These are phyloP conservation scores for Neopipo cinnamomea DNA, from an alignment of 2,113 vertebrate genomes.

Conservation along the genomic window DNA sequence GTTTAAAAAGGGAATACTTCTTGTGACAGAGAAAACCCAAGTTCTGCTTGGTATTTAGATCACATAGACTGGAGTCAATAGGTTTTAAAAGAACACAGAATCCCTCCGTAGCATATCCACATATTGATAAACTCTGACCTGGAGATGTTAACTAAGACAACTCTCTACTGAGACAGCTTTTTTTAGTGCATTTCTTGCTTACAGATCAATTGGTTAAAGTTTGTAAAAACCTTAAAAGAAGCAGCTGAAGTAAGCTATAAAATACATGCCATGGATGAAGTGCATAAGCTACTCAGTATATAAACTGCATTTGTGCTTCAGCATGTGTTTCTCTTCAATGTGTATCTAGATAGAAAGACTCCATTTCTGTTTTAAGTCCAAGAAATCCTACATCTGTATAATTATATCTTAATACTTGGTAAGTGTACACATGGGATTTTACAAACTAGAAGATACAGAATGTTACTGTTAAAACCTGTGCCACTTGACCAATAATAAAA, in stretches of 20 bases:
- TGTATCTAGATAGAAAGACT: background rate
- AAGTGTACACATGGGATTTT: background rate
- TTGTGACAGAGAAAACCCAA: background rate
- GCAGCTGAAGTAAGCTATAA: background rate
- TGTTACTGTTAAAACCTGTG: background rate
- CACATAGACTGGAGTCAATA: background rate
- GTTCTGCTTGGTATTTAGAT: background rate
- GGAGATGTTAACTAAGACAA: background rate
- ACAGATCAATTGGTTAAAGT: background rate
- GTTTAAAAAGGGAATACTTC: background rate
- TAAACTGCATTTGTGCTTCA: background rate
- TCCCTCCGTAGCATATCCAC: background rate
- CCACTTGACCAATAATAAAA: background rate
- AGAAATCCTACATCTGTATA: background rate
- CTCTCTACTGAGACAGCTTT: background rate
- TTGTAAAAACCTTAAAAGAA: background rate
- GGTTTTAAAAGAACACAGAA: background rate
- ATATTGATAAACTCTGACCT: background rate
- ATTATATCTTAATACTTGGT: background rate
- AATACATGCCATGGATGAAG: background rate
- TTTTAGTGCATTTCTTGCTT: background rate
- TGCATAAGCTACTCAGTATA: background rate
- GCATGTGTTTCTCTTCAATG: background rate
- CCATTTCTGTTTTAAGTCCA: background rate
- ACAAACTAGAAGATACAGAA: background rate